Evolutionary conservation across 2,888 invertebrate genomes (phyloP).

Genomic region (Cantharis nigra): DNA sequence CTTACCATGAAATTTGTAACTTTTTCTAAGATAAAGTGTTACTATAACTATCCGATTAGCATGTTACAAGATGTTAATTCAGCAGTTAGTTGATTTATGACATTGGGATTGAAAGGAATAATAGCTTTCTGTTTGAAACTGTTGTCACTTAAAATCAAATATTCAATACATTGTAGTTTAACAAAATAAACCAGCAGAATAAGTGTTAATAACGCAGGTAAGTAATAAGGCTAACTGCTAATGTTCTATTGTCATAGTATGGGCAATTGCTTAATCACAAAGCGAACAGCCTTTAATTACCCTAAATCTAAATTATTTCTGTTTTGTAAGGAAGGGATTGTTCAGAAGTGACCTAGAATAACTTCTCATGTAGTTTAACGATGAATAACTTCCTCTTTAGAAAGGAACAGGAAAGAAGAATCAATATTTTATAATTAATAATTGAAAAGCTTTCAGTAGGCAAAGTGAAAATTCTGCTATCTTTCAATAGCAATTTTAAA

Average conservation of each 20-base stretch:
- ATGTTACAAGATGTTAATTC: neutral
- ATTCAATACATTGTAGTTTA: neutral
- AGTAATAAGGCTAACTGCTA: neutral
- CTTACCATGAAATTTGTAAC: neutral
- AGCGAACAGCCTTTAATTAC: neutral
- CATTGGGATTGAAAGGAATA: neutral
- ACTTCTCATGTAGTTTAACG: conserved; percentile 2
- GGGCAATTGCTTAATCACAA: neutral
- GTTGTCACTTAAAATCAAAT: neutral
- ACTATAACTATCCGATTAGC: neutral
- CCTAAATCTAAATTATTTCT: neutral
- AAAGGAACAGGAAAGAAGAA: neutral
- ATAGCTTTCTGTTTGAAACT: neutral
- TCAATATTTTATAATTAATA: conserved; percentile 2
- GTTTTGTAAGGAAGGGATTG: conserved; percentile 1
- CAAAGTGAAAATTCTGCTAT: neutral
- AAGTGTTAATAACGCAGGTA: neutral
- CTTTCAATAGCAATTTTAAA: neutral
- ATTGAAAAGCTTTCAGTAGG: neutral
- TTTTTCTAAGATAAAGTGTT: neutral
- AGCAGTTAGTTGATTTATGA: neutral
- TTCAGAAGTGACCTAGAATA: conserved; percentile 1
- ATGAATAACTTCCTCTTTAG: neutral
- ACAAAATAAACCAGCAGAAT: neutral
- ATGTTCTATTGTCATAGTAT: neutral